These are phyloP conservation scores for Tachyglossus aculeatus DNA, from an alignment of 2,797 vertebrate genomes.

Conservation along the genomic window DNA sequence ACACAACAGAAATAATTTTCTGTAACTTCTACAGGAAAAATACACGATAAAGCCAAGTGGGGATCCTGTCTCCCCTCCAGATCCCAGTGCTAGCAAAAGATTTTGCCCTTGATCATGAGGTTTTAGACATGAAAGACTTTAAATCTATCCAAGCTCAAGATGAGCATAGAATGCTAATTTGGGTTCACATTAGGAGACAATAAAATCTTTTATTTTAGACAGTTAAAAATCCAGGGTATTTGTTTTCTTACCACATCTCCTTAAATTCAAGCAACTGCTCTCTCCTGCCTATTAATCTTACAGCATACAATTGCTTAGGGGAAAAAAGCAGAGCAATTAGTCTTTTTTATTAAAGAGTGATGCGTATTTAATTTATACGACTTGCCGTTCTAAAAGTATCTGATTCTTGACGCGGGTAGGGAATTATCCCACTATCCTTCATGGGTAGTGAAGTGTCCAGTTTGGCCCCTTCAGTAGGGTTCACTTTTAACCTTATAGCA, in stretches of 20 bases:
- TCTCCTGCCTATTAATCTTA: not conserved
- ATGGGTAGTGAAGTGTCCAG: accelerated
- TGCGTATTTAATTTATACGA: accelerated
- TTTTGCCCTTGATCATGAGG: slow-evolving; percentile 63
- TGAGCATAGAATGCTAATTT: slow-evolving; percentile 64
- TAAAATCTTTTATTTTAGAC: slow-evolving; percentile 60
- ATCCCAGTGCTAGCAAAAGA: slow-evolving; percentile 51
- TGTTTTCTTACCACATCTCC: slow-evolving; percentile 30
- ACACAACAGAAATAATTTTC: slow-evolving; percentile 26
- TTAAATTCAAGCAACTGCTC: not conserved
- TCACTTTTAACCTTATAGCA: not conserved
- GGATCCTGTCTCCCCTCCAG: slow-evolving; percentile 27
- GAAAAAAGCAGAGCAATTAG: no score
- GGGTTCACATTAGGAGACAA: slow-evolving; percentile 45
- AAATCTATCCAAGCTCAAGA: slow-evolving; percentile 46
- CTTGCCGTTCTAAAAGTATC: no score
- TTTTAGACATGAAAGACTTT: slow-evolving; percentile 67
- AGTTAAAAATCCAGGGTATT: slow-evolving; percentile 37
- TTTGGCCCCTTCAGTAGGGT: not conserved
- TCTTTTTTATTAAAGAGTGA: no score
- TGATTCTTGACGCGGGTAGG: no score
- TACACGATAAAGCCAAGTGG: slow-evolving; percentile 36
- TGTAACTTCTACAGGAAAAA: slow-evolving; percentile 36
- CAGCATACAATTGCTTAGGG: not conserved
- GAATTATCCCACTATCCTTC: no score